phyloP scores from a whole-genome alignment of 2,797 vertebrate genomes.

The Hippoglossus hippoglossus region DNA sequence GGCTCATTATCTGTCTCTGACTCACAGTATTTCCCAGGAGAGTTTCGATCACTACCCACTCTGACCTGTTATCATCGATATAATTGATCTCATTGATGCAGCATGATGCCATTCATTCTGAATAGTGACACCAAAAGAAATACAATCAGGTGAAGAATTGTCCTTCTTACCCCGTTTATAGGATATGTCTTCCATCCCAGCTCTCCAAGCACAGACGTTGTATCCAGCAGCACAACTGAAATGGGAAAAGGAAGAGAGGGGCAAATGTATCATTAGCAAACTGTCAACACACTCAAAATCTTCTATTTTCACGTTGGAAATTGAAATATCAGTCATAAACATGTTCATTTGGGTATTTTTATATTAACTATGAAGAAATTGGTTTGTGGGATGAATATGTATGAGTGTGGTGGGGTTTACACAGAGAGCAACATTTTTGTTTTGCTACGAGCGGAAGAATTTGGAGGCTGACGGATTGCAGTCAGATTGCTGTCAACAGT shows the following conservation, averaged over 20 bases:
- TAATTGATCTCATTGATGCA: slow-evolving; percentile 42
- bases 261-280: slow-evolving; percentile 61
- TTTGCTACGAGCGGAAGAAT: slow-evolving; percentile 60
- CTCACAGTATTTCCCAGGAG: slow-evolving; percentile 48
- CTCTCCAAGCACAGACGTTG: slow-evolving; percentile 92
- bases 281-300: slow-evolving; percentile 54
- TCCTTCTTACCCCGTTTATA: slow-evolving; percentile 92
- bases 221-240: slow-evolving; percentile 95
- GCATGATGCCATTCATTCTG: slow-evolving; percentile 23
- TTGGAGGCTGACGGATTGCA: slow-evolving; percentile 75
- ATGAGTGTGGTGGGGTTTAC: slow-evolving; percentile 32
- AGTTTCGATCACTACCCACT: slow-evolving; percentile 17
- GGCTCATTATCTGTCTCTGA: slow-evolving; percentile 58
- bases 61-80: slow-evolving; percentile 45
- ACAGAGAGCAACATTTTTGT: slow-evolving; percentile 34
- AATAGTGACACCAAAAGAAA: slow-evolving; percentile 10
- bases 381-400: slow-evolving; percentile 70
- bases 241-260: slow-evolving; percentile 59
- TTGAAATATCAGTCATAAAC: slow-evolving; percentile 69
- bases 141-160: slow-evolving; percentile 22
- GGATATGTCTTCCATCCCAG: slow-evolving; percentile 97
- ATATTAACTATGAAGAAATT: slow-evolving; percentile 50
- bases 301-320: slow-evolving; percentile 59
- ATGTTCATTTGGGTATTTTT: slow-evolving; percentile 63
- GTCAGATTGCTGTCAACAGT: slow-evolving; percentile 78